Conservation (phyloP, 2,888 invertebrate genomes). For the Lasioglossum calceatum region DNA sequence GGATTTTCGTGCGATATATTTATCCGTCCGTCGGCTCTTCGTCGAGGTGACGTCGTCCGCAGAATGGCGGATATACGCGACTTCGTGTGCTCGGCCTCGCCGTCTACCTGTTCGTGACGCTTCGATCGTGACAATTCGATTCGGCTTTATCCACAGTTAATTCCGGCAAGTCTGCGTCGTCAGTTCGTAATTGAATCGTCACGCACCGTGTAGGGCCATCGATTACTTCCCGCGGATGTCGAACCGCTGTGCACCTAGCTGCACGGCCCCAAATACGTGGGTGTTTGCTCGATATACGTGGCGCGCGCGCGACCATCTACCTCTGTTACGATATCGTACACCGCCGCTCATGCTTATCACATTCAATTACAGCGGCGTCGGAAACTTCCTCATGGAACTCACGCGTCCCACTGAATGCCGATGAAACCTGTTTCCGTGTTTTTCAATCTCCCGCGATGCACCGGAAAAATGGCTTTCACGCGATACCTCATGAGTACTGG, state of each 20-base stretch:
- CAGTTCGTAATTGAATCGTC: constrained; percentile 74
- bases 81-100: neutral
- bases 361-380: constrained; percentile 40
- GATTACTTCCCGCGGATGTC: constrained; percentile 66
- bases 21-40: constrained; percentile 54
- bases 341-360: constrained; percentile 34
- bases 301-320: neutral
- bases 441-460: neutral
- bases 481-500: neutral
- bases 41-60: constrained; percentile 20
- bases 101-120: constrained; percentile 43
- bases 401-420: constrained; percentile 16
- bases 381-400: constrained; percentile 27
- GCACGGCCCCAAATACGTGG: constrained; percentile 28
- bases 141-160: constrained; percentile 70
- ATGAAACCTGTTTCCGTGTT: neutral
- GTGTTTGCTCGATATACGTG: constrained; percentile 34
- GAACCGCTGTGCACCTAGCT: constrained; percentile 47
- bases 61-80: neutral
- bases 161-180: constrained; percentile 69
- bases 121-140: constrained; percentile 68
- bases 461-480: neutral
- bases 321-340: constrained; percentile 43
- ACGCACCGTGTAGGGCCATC: constrained; percentile 69
- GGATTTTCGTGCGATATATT: constrained; percentile 67